These are phyloP conservation scores for Gadus macrocephalus DNA, from an alignment of 2,113 vertebrate species.

Conservation along the genomic window DNA sequence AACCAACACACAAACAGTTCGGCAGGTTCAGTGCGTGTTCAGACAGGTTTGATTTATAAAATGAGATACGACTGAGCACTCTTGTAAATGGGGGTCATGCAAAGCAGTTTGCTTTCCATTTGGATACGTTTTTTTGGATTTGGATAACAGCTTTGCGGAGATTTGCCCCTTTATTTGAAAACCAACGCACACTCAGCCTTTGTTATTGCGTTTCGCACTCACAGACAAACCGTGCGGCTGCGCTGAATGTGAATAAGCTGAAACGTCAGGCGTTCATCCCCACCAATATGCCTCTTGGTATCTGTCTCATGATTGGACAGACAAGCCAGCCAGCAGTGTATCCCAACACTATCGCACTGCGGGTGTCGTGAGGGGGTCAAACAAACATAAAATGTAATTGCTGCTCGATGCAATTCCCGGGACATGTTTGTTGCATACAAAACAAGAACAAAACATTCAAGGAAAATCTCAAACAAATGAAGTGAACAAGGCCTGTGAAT, in stretches of 20 bases:
- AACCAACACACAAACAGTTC: constrained; percentile 1
- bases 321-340: too few relatives aligned
- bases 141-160: constrained; percentile 19
- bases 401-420: too few relatives aligned
- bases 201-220: too few relatives aligned
- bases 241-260: too few relatives aligned
- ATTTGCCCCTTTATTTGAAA: constrained; percentile 42
- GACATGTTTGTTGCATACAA: neutral
- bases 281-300: too few relatives aligned
- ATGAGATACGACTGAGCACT: neutral
- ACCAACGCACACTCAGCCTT: neutral
- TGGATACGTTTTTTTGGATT: constrained; percentile 33
- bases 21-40: neutral
- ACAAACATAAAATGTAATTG: too few relatives aligned
- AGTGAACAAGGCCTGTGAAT: neutral
- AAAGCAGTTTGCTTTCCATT: constrained; percentile 34
- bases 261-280: too few relatives aligned
- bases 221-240: too few relatives aligned
- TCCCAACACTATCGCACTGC: too few relatives aligned
- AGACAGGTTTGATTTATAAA: too few relatives aligned
- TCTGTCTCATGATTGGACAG: too few relatives aligned
- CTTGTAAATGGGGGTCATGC: constrained; percentile 7
- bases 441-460: constrained; percentile 12
- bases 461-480: neutral
- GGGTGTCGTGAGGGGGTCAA: too few relatives aligned